Evolutionary conservation across 2,797 vertebrate species (phyloP).

Genomic region (Jordanella pulchra): DNA sequence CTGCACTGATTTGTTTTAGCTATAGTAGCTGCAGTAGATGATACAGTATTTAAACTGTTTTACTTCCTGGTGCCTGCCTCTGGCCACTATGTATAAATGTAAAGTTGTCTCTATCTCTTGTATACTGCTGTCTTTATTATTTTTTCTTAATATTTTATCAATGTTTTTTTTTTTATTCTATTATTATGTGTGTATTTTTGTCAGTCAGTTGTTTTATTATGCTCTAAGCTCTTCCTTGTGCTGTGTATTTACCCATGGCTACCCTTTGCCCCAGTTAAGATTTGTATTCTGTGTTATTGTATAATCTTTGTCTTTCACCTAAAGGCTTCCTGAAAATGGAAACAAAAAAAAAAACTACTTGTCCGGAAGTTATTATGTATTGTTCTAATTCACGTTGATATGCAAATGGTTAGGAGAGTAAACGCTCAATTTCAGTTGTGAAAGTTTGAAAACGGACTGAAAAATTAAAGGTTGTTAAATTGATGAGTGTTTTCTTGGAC

Average conservation of each 20-base stretch:
- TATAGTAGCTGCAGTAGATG: conserved; percentile 73
- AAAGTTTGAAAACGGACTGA: conserved; percentile 59
- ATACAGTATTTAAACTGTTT: conserved; percentile 75
- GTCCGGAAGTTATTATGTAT: conserved; percentile 68
- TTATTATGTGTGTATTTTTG: conserved; percentile 71
- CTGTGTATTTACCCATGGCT: conserved; percentile 74
- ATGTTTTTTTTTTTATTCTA: conserved; percentile 76
- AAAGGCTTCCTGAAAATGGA: conserved; percentile 64
- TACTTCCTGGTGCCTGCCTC: conserved; percentile 82
- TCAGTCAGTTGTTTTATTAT: conserved; percentile 70
- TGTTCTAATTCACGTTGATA: conserved; percentile 70
- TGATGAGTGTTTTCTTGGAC: conserved; percentile 17
- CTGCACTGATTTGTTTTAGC: conserved; percentile 70
- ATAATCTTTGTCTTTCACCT: conserved; percentile 76
- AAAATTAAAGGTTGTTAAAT: conserved; percentile 70
- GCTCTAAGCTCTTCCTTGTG: conserved; percentile 76
- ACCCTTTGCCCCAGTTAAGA: conserved; percentile 63
- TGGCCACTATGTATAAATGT: conserved; percentile 85
- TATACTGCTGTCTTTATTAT: conserved; percentile 79
- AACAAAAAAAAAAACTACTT: conserved; percentile 53
- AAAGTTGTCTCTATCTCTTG: conserved; percentile 81
- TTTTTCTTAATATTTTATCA: conserved; percentile 74
- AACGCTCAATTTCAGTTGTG: conserved; percentile 66
- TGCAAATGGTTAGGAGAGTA: conserved; percentile 64
- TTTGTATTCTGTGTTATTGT: conserved; percentile 78